A percentile compares a stretch with the other conserved stretches of the same genome.
These are phyloP conservation scores for Dromiciops gliroides DNA, from an alignment of 2,113 vertebrate species.

Conservation along the genomic window DNA sequence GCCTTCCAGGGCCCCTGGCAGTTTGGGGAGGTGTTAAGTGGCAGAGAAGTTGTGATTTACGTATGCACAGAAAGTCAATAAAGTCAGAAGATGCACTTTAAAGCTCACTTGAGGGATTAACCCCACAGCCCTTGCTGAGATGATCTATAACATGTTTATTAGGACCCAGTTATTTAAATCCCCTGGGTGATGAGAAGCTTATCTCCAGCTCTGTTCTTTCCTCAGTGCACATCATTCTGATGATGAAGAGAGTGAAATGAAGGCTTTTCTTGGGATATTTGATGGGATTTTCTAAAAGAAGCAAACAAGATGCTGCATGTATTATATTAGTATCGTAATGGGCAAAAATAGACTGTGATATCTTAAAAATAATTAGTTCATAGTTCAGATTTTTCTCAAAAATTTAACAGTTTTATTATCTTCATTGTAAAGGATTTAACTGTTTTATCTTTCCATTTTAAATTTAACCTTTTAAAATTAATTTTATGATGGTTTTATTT, in stretches of 20 bases:
- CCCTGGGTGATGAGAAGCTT: conserved; percentile 30
- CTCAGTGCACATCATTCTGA: conserved; percentile 78
- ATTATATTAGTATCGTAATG: conserved; percentile 30
- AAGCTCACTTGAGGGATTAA: conserved; percentile 22
- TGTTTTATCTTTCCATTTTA: conserved; percentile 51
- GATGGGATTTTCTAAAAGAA: conserved; percentile 92
- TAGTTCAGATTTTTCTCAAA: conserved; percentile 37
- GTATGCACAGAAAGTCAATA: neutral
- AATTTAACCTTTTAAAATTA: conserved; percentile 53
- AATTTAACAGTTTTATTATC: conserved; percentile 50
- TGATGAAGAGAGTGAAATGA: conserved; percentile 85
- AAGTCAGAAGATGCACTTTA: neutral
- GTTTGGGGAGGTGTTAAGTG: neutral
- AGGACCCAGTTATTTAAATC: conserved; percentile 48
- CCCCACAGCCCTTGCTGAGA: conserved; percentile 33
- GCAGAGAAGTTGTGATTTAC: neutral
- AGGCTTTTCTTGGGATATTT: conserved; percentile 92
- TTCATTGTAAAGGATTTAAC: conserved; percentile 42
- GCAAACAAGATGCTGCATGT: conserved; percentile 15
- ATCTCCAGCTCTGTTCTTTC: conserved; percentile 67
- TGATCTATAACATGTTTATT: conserved; percentile 24
- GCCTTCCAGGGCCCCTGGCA: neutral
- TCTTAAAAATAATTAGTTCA: conserved; percentile 55
- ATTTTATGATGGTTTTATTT: conserved; percentile 53
- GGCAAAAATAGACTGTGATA: conserved; percentile 40